Evolutionary conservation across 1,140 invertebrate genomes (phyloP), one percentile per base, ranked within the genome.

Genomic region (Ectropis grisescens): DNA sequence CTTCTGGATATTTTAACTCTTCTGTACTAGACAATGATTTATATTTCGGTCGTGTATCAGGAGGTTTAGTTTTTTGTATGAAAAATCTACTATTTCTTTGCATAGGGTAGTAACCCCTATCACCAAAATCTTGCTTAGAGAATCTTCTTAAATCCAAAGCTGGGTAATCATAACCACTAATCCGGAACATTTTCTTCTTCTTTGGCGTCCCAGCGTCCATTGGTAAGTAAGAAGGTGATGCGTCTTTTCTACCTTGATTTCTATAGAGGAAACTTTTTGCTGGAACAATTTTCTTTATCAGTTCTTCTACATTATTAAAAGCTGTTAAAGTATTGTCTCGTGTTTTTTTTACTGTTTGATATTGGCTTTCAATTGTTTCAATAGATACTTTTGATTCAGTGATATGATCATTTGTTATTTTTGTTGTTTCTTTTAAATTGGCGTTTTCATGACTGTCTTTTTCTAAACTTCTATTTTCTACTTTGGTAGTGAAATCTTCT

Each of bases 221-320:
- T 0, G 71, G 75, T 14, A 72, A 29, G 16, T 83, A 83, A 0
- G 82, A 75, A n/a, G 65, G 62, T 1, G 50, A 47, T 40, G 54
- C 61, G 8, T 71, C 58, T 14, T 39, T 40, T 33, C 53, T 67
- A n/a, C 54, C 37, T 25, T 74, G 62, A 19, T 72, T 65, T 49
- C 79, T 70, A 33, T 83, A 83, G 3, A 83, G 38, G 41, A 83
- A 83, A 41, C 81, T 83, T 38, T 81, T 82, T 2, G 78, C 70
- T 31, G 68, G 64, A 0, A 67, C 70, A 1, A 82, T 58, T 42
- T 44, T 70, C 33, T 74, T 78, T 10, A 75, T 37, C 12, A 80
- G 48, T 19, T 70, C 66, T 39, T 82, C 71, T 5, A 76, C 66
- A 28, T 35, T 56, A n/a, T 56, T 36, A 9, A 27, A 2, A 8